Conservation (phyloP, 2,113 vertebrate species). For the Symphodus melops region DNA sequence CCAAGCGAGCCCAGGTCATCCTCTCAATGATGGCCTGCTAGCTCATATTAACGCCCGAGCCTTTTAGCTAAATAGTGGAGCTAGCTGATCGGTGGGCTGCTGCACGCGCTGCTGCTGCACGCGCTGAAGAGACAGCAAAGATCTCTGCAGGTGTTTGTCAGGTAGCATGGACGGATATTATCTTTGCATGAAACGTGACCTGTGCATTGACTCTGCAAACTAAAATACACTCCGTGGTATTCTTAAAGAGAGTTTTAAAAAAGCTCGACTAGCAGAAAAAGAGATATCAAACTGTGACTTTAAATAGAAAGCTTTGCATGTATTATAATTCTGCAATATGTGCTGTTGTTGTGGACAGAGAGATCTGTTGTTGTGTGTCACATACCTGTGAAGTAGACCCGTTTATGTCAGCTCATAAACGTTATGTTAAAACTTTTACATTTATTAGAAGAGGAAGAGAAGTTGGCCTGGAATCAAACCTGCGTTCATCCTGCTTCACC, state of each 20-base stretch:
- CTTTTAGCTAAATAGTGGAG: background rate
- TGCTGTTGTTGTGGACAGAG: background rate
- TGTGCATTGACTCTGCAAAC: background rate
- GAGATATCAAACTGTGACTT: too few relatives aligned
- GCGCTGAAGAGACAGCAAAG: background rate
- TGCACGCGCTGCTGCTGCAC: background rate
- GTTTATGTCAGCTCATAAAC: background rate
- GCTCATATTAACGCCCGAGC: background rate
- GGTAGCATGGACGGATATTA: background rate
- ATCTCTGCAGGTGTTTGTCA: background rate
- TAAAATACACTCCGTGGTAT: too few relatives aligned
- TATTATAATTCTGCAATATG: too few relatives aligned
- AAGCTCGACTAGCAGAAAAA: too few relatives aligned
- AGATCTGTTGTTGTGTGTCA: background rate
- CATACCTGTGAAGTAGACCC: too few relatives aligned
- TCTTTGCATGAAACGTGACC: too few relatives aligned
- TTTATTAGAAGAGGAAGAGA: too few relatives aligned
- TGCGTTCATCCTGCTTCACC: background rate
- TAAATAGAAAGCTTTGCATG: too few relatives aligned
- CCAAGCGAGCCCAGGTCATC: background rate
- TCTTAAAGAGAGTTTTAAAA: too few relatives aligned
- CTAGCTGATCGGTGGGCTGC: constrained; percentile 10
- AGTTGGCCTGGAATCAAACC: background rate
- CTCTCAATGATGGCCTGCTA: background rate
- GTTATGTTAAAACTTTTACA: too few relatives aligned